These are phyloP conservation scores for Glyphotaelius pellucidus DNA, from an alignment of 2,888 invertebrate genomes.

Conservation along the genomic window DNA sequence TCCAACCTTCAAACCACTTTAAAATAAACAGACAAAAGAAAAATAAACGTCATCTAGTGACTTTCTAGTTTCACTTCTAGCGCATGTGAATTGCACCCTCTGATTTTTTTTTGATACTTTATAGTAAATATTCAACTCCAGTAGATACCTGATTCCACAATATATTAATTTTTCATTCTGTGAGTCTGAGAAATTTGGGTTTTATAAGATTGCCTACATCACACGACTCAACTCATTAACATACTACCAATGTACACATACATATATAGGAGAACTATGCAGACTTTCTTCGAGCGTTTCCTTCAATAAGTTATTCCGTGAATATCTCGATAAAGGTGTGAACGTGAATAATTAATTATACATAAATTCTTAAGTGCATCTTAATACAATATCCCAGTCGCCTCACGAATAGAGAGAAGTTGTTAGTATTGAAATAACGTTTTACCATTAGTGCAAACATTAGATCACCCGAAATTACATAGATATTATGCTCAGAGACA, in stretches of 20 bases:
- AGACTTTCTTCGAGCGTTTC: neutral
- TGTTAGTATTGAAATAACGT: neutral
- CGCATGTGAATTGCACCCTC: too few relatives aligned
- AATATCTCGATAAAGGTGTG: neutral
- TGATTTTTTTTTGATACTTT: too few relatives aligned
- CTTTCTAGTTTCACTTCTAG: too few relatives aligned
- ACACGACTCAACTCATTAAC: neutral
- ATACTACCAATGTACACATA: neutral
- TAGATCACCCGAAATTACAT: constrained; percentile 38
- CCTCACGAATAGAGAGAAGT: neutral
- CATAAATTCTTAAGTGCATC: constrained; percentile 15
- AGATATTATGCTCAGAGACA: constrained; percentile 20
- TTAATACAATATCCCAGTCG: neutral
- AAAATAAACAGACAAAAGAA: too few relatives aligned
- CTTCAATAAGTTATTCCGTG: neutral
- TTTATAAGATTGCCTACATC: neutral
- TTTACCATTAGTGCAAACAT: constrained; percentile 15
- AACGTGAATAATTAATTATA: neutral
- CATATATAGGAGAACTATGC: neutral
- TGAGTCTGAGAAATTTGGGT: neutral
- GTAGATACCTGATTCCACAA: too few relatives aligned
- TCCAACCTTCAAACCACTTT: too few relatives aligned
- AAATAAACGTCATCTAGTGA: too few relatives aligned
- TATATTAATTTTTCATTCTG: too few relatives aligned
- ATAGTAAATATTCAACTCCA: too few relatives aligned